phyloP scores from a whole-genome alignment of 2,113 vertebrate genomes.

The Chaetops frenatus region DNA sequence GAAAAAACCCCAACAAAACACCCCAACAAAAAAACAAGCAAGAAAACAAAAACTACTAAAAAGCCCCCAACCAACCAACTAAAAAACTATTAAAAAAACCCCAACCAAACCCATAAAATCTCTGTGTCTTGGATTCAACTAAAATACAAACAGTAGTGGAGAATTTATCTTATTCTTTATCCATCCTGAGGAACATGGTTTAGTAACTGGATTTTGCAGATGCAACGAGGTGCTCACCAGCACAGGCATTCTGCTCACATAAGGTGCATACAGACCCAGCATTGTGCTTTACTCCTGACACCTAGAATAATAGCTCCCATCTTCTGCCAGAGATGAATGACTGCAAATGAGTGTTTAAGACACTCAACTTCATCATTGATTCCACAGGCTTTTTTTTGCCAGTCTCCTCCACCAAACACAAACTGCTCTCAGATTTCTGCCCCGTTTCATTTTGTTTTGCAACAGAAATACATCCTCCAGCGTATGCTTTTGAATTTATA shows the following conservation, averaged over 20 bases:
- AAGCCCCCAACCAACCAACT: background rate
- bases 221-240: background rate
- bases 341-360: constrained; percentile 32
- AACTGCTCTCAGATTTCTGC: background rate
- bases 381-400: background rate
- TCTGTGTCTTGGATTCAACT: background rate
- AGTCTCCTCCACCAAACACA: background rate
- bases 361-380: constrained; percentile 19
- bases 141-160: background rate
- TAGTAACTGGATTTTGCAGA: background rate
- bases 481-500: background rate
- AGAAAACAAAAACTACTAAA: background rate
- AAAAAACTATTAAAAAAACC: background rate
- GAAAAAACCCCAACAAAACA: too few species aligned
- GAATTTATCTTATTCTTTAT: background rate
- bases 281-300: constrained; percentile 5
- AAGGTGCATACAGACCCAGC: background rate
- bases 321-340: constrained; percentile 47
- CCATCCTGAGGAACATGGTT: background rate
- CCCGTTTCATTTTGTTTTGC: constrained; percentile 3
- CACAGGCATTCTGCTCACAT: constrained; percentile 1
- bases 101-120: background rate
- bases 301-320: constrained; percentile 19
- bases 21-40: background rate
- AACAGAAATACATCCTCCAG: background rate